Conservation (phyloP, 2,797 vertebrate species). For the Acanthurus tractus region DNA sequence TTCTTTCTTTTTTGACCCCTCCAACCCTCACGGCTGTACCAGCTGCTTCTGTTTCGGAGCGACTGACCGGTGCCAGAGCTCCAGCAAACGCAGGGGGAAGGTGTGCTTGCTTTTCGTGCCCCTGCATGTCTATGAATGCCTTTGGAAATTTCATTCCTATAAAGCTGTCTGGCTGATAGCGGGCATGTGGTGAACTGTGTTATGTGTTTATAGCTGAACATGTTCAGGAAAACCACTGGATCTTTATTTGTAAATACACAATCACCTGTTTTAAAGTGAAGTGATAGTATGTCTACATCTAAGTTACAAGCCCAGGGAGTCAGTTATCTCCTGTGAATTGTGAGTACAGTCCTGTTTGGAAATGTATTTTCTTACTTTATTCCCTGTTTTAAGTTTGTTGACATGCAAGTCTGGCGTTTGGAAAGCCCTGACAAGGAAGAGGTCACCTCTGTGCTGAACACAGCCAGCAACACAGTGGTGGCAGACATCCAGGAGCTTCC, state of each 20-base stretch:
- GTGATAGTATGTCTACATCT: neutral
- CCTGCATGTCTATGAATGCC: slow-evolving; percentile 42
- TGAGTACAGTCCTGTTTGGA: neutral
- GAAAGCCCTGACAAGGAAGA: slow-evolving; percentile 81
- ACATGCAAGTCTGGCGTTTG: slow-evolving; percentile 92
- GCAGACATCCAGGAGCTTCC: slow-evolving; percentile 94
- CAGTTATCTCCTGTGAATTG: neutral
- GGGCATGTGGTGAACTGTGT: slow-evolving; percentile 2
- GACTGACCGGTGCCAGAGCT: slow-evolving; percentile 88
- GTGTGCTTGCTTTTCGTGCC: slow-evolving; percentile 76
- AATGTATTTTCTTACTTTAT: neutral
- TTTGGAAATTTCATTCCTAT: slow-evolving; percentile 35
- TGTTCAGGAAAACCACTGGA: slow-evolving; percentile 17
- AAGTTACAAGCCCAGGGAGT: neutral
- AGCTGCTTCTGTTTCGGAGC: slow-evolving; percentile 94
- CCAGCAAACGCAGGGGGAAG: slow-evolving; percentile 88
- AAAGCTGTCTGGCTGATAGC: slow-evolving; percentile 23
- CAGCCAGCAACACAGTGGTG: slow-evolving; percentile 90
- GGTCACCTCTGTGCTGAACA: slow-evolving; percentile 89
- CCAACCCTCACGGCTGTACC: slow-evolving; percentile 90
- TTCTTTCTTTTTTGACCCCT: slow-evolving; percentile 90
- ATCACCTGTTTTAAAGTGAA: neutral
- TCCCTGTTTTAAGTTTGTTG: slow-evolving; percentile 86
- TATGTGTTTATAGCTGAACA: slow-evolving; percentile 6
- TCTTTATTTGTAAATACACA: neutral